These are phyloP conservation scores for Acrocephalus scirpaceus DNA, from an alignment of 2,797 vertebrate species.

Conservation along the genomic window DNA sequence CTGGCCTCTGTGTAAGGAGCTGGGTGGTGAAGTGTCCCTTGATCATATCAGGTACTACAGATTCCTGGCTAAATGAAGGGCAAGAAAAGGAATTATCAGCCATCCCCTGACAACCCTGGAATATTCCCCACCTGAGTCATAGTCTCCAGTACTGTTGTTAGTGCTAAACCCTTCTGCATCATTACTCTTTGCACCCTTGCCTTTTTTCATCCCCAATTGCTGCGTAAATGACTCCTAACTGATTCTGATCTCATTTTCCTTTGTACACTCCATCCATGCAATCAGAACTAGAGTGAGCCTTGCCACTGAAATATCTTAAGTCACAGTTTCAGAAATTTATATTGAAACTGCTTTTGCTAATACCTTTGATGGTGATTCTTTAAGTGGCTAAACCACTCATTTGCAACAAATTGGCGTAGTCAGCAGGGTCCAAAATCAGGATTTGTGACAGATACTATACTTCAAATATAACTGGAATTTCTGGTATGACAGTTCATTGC, in stretches of 20 bases:
- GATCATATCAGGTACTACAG: not conserved
- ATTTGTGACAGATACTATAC: not conserved
- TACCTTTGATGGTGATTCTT: not conserved
- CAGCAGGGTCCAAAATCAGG: not conserved
- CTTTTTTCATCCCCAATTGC: not conserved
- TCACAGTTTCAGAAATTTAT: not conserved
- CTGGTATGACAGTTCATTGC: not conserved
- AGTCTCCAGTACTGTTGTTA: accelerated
- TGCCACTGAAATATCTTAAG: not conserved
- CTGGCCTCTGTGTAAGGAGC: not conserved
- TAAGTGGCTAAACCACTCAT: not conserved
- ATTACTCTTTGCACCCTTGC: not conserved
- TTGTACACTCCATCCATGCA: accelerated
- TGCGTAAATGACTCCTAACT: not conserved
- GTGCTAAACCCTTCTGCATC: not conserved
- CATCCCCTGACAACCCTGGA: not conserved
- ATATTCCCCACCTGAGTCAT: not conserved
- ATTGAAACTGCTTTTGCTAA: not conserved
- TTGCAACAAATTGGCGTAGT: accelerated
- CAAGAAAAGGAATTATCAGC: not conserved
- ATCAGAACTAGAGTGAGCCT: not conserved
- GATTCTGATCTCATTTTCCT: not conserved
- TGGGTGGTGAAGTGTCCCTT: not conserved
- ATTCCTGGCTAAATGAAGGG: not conserved
- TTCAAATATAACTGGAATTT: not conserved